Percentiles rank a stretch among this genome's conserved stretches.
Evolutionary conservation across 2,113 vertebrate species (phyloP).

Genomic region (Hemiscyllium ocellatum): DNA sequence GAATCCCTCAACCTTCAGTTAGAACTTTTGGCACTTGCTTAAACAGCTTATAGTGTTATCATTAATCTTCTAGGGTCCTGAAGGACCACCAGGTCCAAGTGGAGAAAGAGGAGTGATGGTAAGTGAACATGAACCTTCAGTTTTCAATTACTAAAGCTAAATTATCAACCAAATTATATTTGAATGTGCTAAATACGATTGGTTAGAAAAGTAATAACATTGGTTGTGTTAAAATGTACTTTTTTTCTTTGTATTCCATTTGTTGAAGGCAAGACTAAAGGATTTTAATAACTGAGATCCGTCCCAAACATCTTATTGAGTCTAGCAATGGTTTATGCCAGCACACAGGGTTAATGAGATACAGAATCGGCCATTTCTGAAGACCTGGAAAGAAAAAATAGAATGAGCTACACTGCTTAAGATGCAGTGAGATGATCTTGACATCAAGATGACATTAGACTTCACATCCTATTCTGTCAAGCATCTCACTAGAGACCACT

Average conservation of each 20-base stretch:
- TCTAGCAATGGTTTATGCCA: neutral
- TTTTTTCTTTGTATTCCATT: neutral
- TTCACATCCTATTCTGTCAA: too few relatives aligned
- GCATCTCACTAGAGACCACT: too few relatives aligned
- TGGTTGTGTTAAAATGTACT: neutral
- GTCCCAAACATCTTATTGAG: neutral
- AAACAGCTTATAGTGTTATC: neutral
- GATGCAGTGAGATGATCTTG: too few relatives aligned
- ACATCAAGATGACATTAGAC: too few relatives aligned
- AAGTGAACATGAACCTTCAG: neutral
- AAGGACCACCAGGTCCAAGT: neutral
- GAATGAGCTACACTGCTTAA: neutral
- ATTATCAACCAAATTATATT: neutral
- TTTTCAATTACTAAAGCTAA: neutral
- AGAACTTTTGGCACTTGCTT: neutral
- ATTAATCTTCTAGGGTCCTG: slow-evolving; percentile 3
- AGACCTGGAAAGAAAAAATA: neutral
- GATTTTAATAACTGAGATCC: neutral
- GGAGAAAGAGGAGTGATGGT: neutral
- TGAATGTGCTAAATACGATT: neutral
- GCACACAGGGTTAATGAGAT: neutral
- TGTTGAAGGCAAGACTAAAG: neutral
- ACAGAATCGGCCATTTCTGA: neutral
- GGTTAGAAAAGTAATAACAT: neutral
- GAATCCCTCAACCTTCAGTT: neutral